Percentiles rank a stretch among this genome's conserved stretches.
These are phyloP conservation scores for Apogon hyalosoma DNA, from an alignment of 2,797 vertebrate species.

Conservation along the genomic window DNA sequence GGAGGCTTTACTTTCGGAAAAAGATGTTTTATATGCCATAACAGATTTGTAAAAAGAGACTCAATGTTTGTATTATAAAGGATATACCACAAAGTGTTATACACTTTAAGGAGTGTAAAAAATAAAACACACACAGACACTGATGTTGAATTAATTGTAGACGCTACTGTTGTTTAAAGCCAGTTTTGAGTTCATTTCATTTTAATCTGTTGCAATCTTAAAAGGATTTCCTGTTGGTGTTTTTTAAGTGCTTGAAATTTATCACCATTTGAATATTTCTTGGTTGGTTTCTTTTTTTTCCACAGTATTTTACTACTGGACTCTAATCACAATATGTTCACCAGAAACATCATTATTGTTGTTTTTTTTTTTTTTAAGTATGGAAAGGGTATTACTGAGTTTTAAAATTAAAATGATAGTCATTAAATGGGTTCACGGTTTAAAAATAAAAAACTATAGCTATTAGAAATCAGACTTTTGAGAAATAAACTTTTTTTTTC, in stretches of 20 bases:
- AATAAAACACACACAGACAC: slow-evolving; percentile 35
- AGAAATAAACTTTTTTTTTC: slow-evolving; percentile 78
- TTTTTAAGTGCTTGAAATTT: slow-evolving; percentile 72
- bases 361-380: slow-evolving; percentile 54
- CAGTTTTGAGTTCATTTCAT: slow-evolving; percentile 63
- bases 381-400: slow-evolving; percentile 60
- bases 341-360: slow-evolving; percentile 58
- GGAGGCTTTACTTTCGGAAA: slow-evolving; percentile 60
- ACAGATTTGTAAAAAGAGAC: slow-evolving; percentile 80
- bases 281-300: slow-evolving; percentile 57
- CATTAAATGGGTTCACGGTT: slow-evolving; percentile 52
- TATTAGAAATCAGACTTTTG: slow-evolving; percentile 68
- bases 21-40: slow-evolving; percentile 82
- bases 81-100: slow-evolving; percentile 64
- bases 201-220: slow-evolving; percentile 60
- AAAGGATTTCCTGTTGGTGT: slow-evolving; percentile 61
- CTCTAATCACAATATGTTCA: slow-evolving; percentile 66
- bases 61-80: slow-evolving; percentile 78
- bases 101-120: slow-evolving; percentile 65
- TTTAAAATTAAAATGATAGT: slow-evolving; percentile 54
- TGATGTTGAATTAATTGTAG: slow-evolving; percentile 70
- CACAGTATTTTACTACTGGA: slow-evolving; percentile 66
- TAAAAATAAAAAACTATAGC: slow-evolving; percentile 37
- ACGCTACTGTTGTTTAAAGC: slow-evolving; percentile 74
- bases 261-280: slow-evolving; percentile 69